A percentile compares a stretch with the other conserved stretches of the same genome.
These are phyloP conservation scores for Plagiodera versicolora DNA, from an alignment of 2,888 invertebrate species.

Conservation along the genomic window DNA sequence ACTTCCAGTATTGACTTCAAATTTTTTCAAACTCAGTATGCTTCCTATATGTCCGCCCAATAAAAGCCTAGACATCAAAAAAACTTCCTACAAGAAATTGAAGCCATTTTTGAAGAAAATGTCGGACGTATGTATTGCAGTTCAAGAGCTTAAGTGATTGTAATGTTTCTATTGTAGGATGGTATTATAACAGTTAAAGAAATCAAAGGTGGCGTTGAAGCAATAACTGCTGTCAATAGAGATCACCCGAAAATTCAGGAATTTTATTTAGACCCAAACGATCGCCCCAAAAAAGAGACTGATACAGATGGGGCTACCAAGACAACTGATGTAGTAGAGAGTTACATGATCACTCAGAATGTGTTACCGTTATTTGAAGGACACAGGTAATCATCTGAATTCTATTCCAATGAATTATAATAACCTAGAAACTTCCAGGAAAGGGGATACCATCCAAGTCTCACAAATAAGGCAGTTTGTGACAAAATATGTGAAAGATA, in stretches of 20 bases:
- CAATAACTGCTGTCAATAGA: slow-evolving; percentile 66
- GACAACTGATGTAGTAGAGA: slow-evolving; percentile 61
- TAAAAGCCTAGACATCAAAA: slow-evolving; percentile 78
- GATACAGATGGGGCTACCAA: slow-evolving; percentile 53
- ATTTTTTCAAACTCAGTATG: slow-evolving; percentile 75
- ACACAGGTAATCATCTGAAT: slow-evolving; percentile 52
- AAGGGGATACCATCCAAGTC: slow-evolving; percentile 49
- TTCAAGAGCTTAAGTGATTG: slow-evolving; percentile 3
- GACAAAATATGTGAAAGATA: slow-evolving; percentile 70
- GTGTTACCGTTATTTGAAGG: slow-evolving; percentile 66
- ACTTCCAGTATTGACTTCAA: slow-evolving; percentile 79
- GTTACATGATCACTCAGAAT: slow-evolving; percentile 68
- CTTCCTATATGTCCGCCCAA: slow-evolving; percentile 68
- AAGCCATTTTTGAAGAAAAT: slow-evolving; percentile 81
- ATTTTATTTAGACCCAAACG: slow-evolving; percentile 54
- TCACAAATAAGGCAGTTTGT: slow-evolving; percentile 68
- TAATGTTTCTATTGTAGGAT: slow-evolving; percentile 49
- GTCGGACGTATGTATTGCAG: slow-evolving; percentile 59
- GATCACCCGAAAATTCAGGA: slow-evolving; percentile 60
- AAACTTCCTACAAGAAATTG: slow-evolving; percentile 85
- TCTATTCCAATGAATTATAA: slow-evolving; percentile 15
- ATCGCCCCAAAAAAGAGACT: slow-evolving; percentile 42
- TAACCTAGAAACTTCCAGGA: too few species aligned
- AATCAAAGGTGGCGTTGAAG: slow-evolving; percentile 79
- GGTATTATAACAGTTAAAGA: slow-evolving; percentile 66